Evolutionary conservation across 2,888 invertebrate genomes (phyloP), one percentile per base, ranked within the genome.

Genomic region (Acronicta aceris): DNA sequence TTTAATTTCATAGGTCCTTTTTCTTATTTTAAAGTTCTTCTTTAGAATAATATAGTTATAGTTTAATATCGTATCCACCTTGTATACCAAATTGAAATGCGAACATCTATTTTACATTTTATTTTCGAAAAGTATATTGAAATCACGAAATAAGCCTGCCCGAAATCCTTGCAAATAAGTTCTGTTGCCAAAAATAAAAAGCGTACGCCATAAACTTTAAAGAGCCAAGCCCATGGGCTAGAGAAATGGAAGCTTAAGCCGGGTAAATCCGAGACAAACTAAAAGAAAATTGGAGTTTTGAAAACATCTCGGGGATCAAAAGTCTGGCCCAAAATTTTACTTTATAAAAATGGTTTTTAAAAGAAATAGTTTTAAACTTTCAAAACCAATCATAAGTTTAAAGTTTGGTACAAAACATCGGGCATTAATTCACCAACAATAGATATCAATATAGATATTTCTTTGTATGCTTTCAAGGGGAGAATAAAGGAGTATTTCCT

Each of bases 201-300:
- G 10, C 21, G 30, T 40, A n/a, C n/a, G n/a, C 17, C 33, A 33
- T 41, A 27, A 54, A 67, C 40, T 58, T 50, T 38, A 54, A 65
- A 65, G 42, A 43, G 27, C 48, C 42, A 41, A 43, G 40, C 30
- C 27, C 13, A 21, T 27, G 27, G n/a, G 43, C 15, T 10, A 15
- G 47, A 47, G 33, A 46, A 66, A 60, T 72, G 72, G 57, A 51
- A 57, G 33, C 17, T 25, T 55, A 45, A 70, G 46, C 59, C 36
- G 6, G 33, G 13, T 42, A 40, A 65, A 41, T 55, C 25, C 46
- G 12, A 16, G 42, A 17, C 25, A 46, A 71, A 55, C 54, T 55
- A 41, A 52, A 59, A 55, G 33, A 8, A 48, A 53, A 71, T 54
- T 58, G 42, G 41, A 53, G 52, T 52, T 52, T 47, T 17, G n/a